Base-by-base conservation (phyloP, 2,888 invertebrate species). In the Melieria crassipennis region DNA sequence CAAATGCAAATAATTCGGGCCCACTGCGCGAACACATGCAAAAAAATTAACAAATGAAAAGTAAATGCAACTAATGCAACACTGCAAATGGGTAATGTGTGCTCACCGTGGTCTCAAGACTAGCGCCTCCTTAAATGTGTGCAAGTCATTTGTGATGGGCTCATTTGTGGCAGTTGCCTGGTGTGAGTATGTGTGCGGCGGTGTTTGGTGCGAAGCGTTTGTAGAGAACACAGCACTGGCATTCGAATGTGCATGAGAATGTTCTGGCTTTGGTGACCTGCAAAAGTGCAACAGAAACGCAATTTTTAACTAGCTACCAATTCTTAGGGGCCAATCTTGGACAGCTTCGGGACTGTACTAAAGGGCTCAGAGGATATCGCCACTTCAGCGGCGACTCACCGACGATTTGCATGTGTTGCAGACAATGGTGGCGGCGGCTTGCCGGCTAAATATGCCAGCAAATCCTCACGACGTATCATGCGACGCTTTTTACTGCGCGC, bases 401-500 rank as follows among this genome's bases (percentile, higher is more conserved):
- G 84, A 82, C 84, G 84, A 78, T 82, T 84, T 89, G 88, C 88
- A 89, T 89, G 81, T 78, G 80, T 75, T 70, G 82, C 69, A 70
- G 77, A 76, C 88, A 89, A 79, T 68, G 79, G 89, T 74, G 92
- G 92, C 72, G 90, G 89, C 77, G 90, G 89, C 85, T 91, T 91
- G 47, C 93, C 94, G 78, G 93, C 91, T 72, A 94, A 88, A 88
- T 92, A 94, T 16, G 93, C 92, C 79, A 94, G 87, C 45, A 94
- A 88, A 83, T 94, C 94, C 81, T 94, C 93, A 56, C 93, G 88
- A 45, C 92, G 89, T 78, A 94, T 93, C 84, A 91, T 89, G 78
- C 92, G 89, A 69, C 86, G 82, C 85, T 92, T 89, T 85, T 91
- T 90, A 86, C 92, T 93, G 77, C 91, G 89, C 13, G 91, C 92